Evolutionary conservation across 2,888 invertebrate species (phyloP).

Genomic region (Drosophila kuntzei): DNA sequence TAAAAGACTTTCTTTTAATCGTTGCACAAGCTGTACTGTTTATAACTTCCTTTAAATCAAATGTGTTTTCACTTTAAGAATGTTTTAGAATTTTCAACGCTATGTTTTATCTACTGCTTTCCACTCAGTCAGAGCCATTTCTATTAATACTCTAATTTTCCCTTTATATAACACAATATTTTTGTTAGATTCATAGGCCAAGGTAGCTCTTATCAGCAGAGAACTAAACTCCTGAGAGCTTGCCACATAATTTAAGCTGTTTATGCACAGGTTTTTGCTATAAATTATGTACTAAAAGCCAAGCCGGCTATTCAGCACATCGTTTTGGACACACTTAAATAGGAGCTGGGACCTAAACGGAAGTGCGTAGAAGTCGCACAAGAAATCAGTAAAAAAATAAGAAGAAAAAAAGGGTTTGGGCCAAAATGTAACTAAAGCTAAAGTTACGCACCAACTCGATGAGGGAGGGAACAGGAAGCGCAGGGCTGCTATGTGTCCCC

Average conservation of each 20-base stretch:
- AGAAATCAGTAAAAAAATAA: slow-evolving; percentile 58
- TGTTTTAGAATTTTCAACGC: not conserved
- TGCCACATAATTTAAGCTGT: slow-evolving; percentile 73
- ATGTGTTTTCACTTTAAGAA: not conserved
- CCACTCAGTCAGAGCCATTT: not conserved
- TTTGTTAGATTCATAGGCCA: slow-evolving; percentile 7
- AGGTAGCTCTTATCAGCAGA: slow-evolving; percentile 36
- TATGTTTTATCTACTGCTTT: not conserved
- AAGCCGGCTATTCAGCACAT: slow-evolving; percentile 71
- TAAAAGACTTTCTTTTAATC: not conserved
- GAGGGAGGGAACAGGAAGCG: not conserved
- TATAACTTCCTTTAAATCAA: not conserved
- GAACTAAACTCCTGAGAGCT: slow-evolving; percentile 23
- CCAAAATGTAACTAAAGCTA: slow-evolving; percentile 56
- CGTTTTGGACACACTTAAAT: slow-evolving; percentile 57
- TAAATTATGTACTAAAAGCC: slow-evolving; percentile 79
- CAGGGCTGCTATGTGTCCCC: slow-evolving; percentile 56
- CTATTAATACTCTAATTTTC: slow-evolving; percentile 2
- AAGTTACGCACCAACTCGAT: slow-evolving; percentile 38
- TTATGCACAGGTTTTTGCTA: slow-evolving; percentile 65
- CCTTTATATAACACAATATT: slow-evolving; percentile 5
- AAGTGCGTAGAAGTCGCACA: slow-evolving; percentile 68
- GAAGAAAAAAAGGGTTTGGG: slow-evolving; percentile 59
- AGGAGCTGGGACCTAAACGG: slow-evolving; percentile 44
- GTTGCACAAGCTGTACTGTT: too few species aligned